Evolutionary conservation across 2,888 invertebrate species (phyloP), one percentile per base, ranked within the genome.

Genomic region (Caradrina clavipalpis): DNA sequence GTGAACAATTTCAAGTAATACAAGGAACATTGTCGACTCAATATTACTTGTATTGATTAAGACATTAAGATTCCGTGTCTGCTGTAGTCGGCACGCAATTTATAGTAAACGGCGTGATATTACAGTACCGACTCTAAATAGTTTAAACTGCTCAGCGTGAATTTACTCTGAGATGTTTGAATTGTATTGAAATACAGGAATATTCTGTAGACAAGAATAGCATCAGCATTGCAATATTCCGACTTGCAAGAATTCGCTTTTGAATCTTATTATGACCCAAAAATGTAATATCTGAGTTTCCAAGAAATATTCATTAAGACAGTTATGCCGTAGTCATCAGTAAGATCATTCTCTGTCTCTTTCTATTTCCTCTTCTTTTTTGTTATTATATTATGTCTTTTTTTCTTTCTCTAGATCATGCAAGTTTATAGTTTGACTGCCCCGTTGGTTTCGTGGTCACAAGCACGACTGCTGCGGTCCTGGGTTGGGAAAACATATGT

Each of bases 31-130:
- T 45, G 42, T 61, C 49, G 42, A 45, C 58, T 79, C 63, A 63
- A 58, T 80, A 68, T 54, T 35, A 39, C 54, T 65, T 22, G 54
- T 62, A 80, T 80, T 60, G 77, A 76, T 76, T 80, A 56, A 80
- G 76, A 65, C 62, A 62, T 76, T 76, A 66, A 62, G 26, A 80
- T 77, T 42, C 54, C 75, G 51, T 66, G 80, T 80, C 69, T 65
- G 8, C 19, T 55, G 22, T 47, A 56, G 59, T 54, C 21, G 67
- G 22, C 65, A 80, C 59, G 61, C 49, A 51, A 77, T 76, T 76
- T 65, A 76, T 69, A 22, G 66, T 42, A 13, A 66, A 67, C 61
- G 47, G 54, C 35, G 54, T 55, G 63, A 64, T 63, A 57, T 61
- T 63, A 64, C 54, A 39, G 76, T 42, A 11, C 26, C 26, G 4